Percentiles rank a stretch among this genome's conserved stretches.
phyloP scores from a whole-genome alignment of 2,113 vertebrate species.

The Agelaius phoeniceus region DNA sequence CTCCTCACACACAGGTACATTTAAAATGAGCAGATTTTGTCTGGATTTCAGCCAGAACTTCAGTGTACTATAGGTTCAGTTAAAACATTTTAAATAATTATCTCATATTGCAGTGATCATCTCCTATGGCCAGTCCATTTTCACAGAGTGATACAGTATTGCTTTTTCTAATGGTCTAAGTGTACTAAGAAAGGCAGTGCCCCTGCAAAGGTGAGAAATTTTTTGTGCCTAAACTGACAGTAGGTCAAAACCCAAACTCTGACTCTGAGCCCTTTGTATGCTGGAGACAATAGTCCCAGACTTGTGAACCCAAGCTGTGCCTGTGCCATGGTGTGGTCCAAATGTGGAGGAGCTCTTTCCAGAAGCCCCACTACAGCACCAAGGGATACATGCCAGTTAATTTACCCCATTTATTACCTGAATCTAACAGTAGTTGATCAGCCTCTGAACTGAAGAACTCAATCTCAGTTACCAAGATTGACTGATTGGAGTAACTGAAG shows the following conservation, averaged over 20 bases:
- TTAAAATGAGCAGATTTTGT: not conserved
- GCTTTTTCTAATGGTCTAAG: not conserved
- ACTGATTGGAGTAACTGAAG: constrained; percentile 22
- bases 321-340: not conserved
- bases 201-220: not conserved
- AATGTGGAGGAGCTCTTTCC: not conserved
- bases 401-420: not conserved
- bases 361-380: not conserved
- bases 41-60: not conserved
- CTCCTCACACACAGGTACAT: not conserved
- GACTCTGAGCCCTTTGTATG: not conserved
- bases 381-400: not conserved
- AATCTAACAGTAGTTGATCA: not conserved
- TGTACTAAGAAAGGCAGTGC: not conserved
- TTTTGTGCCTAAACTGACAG: not conserved
- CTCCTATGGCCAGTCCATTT: not conserved
- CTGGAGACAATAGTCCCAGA: not conserved
- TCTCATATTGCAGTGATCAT: not conserved
- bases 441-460: not conserved
- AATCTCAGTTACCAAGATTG: not conserved
- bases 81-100: not conserved
- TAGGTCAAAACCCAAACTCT: not conserved
- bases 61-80: not conserved
- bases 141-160: not conserved
- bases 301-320: not conserved